These are phyloP conservation scores for Lepidurus couesii DNA, from an alignment of 1,140 invertebrate genomes.

Conservation along the genomic window DNA sequence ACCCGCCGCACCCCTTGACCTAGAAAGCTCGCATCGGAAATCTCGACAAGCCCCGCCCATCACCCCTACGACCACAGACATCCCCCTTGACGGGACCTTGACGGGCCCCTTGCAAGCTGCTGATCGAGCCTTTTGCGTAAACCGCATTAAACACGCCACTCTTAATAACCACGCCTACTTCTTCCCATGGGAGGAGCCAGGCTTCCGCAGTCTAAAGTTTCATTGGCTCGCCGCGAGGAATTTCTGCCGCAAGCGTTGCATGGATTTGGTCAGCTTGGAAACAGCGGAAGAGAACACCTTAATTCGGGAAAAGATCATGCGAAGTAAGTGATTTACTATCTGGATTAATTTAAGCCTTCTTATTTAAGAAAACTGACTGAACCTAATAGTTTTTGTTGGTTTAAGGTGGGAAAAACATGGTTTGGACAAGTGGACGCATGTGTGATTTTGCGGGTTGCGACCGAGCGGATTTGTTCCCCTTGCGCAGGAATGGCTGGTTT, in stretches of 20 bases:
- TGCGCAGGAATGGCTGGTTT: conserved; percentile 57
- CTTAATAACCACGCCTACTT: conserved; percentile 65
- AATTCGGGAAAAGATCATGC: conserved; percentile 66
- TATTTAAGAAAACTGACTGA: background rate
- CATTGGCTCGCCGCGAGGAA: conserved; percentile 76
- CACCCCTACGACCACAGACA: background rate
- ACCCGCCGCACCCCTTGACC: background rate
- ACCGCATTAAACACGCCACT: background rate
- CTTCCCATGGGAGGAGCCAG: conserved; percentile 74
- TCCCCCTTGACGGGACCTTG: background rate
- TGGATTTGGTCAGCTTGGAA: conserved; percentile 76
- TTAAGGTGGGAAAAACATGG: conserved; percentile 30
- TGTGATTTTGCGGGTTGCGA: conserved; percentile 75
- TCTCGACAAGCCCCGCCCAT: background rate
- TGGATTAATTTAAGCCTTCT: background rate
- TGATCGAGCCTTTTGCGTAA: background rate
- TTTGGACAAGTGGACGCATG: conserved; percentile 74
- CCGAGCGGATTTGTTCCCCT: conserved; percentile 68
- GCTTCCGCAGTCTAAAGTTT: conserved; percentile 61
- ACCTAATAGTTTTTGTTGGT: conserved; percentile 3
- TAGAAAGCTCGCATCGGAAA: background rate
- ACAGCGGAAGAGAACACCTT: conserved; percentile 74
- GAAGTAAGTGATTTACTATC: conserved; percentile 48
- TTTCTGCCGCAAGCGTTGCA: conserved; percentile 74
- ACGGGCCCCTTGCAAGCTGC: background rate